A percentile compares a stretch with the other conserved stretches of the same genome.
phyloP scores from a whole-genome alignment of 1,140 invertebrate species.

The Bombus consobrinus region DNA sequence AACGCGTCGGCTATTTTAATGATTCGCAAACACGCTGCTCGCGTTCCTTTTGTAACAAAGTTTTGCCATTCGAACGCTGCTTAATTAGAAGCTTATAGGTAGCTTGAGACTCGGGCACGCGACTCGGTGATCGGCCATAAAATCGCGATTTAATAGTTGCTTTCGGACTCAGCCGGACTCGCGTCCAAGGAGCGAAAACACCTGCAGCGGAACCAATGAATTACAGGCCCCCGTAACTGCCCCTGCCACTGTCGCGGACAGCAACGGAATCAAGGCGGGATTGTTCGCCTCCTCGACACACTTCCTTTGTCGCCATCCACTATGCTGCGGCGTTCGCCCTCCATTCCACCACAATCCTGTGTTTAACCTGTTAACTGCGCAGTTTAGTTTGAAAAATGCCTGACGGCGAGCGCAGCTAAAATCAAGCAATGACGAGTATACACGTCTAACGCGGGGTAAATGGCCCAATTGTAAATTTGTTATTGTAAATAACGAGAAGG shows the following conservation, averaged over 20 bases:
- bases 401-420: no score
- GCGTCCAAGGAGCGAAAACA: conserved; percentile 53
- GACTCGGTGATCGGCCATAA: conserved; percentile 68
- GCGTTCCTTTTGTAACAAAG: background rate
- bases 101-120: conserved; percentile 17
- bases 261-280: conserved; percentile 38
- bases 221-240: conserved; percentile 51
- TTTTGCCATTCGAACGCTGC: no score
- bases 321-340: no score
- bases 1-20: no score
- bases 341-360: no score
- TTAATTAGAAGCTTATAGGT: conserved; percentile 31
- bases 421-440: no score
- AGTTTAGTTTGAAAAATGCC: no score
- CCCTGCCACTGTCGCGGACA: conserved; percentile 29
- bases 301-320: background rate
- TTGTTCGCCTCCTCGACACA: conserved; percentile 6
- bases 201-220: conserved; percentile 70
- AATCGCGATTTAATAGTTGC: conserved; percentile 74
- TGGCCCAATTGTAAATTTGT: no score
- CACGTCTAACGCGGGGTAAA: no score
- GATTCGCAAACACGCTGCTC: background rate
- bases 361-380: no score
- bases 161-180: conserved; percentile 30
- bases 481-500: no score